These are phyloP conservation scores for Alectoris magna DNA, from an alignment of 2,797 vertebrate genomes.

Conservation along the genomic window DNA sequence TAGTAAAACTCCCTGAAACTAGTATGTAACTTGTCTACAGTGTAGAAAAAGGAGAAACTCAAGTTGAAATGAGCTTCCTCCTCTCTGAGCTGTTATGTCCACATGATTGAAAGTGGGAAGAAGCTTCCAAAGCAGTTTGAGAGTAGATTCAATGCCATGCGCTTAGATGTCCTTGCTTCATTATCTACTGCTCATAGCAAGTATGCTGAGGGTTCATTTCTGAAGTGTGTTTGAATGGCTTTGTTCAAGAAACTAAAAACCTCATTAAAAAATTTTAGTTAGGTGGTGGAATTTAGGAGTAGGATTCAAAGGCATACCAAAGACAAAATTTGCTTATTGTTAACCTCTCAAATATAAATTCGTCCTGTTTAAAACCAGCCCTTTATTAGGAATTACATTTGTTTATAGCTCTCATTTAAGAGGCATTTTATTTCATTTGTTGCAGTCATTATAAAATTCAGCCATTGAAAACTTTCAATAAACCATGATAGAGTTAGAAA, in stretches of 20 bases:
- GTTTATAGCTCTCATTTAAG: neutral
- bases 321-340: neutral
- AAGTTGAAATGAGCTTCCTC: neutral
- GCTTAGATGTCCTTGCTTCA: neutral
- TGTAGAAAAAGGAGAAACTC: neutral
- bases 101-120: neutral
- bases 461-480: neutral
- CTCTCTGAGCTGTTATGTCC: neutral
- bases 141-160: neutral
- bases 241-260: neutral
- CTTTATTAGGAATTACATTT: neutral
- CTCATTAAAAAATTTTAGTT: neutral
- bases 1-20: neutral
- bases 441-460: neutral
- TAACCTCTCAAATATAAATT: neutral
- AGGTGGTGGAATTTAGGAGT: neutral
- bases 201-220: neutral
- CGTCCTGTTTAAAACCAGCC: neutral
- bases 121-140: neutral
- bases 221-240: accelerated
- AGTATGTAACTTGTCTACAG: accelerated
- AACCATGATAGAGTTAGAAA: neutral
- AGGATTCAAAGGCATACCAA: neutral
- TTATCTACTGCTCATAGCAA: neutral
- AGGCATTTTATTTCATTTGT: neutral